These are phyloP conservation scores for Steinernema carpocapsae DNA, from an alignment of 2,888 invertebrate species.

Conservation along the genomic window DNA sequence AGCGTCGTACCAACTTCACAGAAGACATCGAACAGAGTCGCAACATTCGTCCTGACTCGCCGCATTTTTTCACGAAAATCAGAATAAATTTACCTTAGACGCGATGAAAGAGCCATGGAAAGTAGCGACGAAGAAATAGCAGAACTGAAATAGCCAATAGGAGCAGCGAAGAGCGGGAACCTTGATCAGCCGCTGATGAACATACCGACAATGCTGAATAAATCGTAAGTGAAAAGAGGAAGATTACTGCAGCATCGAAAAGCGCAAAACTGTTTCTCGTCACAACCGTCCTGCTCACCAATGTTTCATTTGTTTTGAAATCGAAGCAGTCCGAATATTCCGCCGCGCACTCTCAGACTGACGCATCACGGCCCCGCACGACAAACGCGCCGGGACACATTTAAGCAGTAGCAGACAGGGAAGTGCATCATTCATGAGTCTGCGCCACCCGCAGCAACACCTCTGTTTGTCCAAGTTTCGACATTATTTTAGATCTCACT, in stretches of 20 bases:
- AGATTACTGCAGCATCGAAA: no score
- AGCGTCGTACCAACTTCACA: constrained; percentile 51
- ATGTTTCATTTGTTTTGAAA: no score
- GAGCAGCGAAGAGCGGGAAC: background rate
- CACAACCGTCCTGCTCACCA: no score
- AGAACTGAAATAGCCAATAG: constrained; percentile 5
- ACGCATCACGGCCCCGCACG: background rate
- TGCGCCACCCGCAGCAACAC: no score
- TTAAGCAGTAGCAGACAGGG: background rate
- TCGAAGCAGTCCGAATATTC: no score
- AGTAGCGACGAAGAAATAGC: background rate
- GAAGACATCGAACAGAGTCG: constrained; percentile 64
- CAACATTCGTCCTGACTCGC: constrained; percentile 55
- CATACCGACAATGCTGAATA: background rate
- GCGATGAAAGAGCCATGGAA: constrained; percentile 24
- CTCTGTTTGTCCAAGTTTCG: no score
- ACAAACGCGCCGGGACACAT: constrained; percentile 5
- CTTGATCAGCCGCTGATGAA: background rate
- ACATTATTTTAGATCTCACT: no score
- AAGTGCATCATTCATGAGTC: no score
- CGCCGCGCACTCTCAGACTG: background rate
- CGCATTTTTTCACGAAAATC: no score
- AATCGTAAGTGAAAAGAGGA: background rate
- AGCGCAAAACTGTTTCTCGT: no score
- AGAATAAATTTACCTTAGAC: background rate